Evolutionary conservation across 2,888 invertebrate genomes (phyloP).

Genomic region (Exocentrus adspersus): DNA sequence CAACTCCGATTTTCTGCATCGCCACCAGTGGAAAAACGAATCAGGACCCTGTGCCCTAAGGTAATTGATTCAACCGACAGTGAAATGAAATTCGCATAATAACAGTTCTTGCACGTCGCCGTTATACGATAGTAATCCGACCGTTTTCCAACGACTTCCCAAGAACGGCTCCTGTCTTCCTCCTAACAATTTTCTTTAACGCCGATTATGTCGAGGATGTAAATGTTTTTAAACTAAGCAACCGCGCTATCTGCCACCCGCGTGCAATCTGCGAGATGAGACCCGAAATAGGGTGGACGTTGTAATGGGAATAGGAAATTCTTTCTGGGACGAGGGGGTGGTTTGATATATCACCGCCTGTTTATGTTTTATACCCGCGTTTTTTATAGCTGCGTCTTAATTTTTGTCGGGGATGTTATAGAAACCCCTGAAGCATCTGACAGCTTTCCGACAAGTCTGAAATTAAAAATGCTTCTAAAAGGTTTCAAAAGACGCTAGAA

Average conservation of each 20-base stretch:
- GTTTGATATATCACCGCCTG: slow-evolving; percentile 4
- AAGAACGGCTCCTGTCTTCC: too few relatives aligned
- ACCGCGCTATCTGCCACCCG: not conserved
- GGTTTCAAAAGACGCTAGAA: too few relatives aligned
- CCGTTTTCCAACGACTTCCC: slow-evolving; percentile 9
- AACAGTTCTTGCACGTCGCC: slow-evolving; percentile 23
- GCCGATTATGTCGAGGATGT: slow-evolving; percentile 22
- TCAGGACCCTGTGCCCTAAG: not conserved
- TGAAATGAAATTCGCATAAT: slow-evolving; percentile 28
- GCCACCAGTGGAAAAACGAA: not conserved
- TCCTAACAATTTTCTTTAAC: slow-evolving; percentile 21
- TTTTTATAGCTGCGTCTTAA: slow-evolving; percentile 18
- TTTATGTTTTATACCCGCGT: slow-evolving; percentile 10
- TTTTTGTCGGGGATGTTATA: slow-evolving; percentile 18
- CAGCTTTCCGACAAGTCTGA: too few relatives aligned
- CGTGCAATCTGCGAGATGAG: slow-evolving; percentile 15
- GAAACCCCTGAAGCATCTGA: too few relatives aligned
- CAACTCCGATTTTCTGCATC: not conserved
- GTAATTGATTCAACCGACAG: slow-evolving; percentile 30
- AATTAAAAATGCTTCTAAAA: too few relatives aligned
- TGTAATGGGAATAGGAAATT: slow-evolving; percentile 20
- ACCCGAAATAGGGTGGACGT: slow-evolving; percentile 16
- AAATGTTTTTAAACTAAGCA: slow-evolving; percentile 26
- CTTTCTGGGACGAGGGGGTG: not conserved
- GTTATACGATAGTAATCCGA: slow-evolving; percentile 18